A percentile compares a stretch with the other conserved stretches of the same genome.
These are phyloP conservation scores for Ectropis crepuscularia DNA, from an alignment of 2,888 invertebrate genomes.

Conservation along the genomic window DNA sequence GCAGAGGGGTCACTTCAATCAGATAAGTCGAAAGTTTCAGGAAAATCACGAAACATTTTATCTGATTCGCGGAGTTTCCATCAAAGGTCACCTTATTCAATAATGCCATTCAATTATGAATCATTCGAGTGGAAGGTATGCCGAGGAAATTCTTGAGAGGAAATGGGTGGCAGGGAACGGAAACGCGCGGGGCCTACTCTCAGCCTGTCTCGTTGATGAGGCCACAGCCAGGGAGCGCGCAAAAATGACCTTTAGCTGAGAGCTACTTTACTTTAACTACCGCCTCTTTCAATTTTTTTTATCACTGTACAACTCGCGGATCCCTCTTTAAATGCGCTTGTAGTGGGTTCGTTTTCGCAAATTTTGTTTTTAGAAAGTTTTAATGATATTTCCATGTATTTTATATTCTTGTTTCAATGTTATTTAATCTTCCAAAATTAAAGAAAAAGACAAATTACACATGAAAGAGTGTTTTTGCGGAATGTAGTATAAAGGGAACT, in stretches of 20 bases:
- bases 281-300: background rate
- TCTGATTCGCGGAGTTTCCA: constrained; percentile 25
- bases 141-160: constrained; percentile 58
- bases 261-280: constrained; percentile 19
- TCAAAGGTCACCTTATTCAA: constrained; percentile 38
- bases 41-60: constrained; percentile 29
- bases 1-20: constrained; percentile 12
- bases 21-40: constrained; percentile 10
- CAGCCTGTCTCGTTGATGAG: constrained; percentile 65
- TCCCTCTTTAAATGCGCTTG: too few relatives aligned
- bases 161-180: constrained; percentile 67
- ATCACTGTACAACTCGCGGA: background rate
- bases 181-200: constrained; percentile 68
- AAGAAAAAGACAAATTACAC: too few relatives aligned
- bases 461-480: too few relatives aligned
- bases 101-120: constrained; percentile 39
- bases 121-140: constrained; percentile 49
- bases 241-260: constrained; percentile 39
- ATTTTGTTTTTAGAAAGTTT: too few relatives aligned
- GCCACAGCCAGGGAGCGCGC: constrained; percentile 48
- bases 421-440: too few relatives aligned
- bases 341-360: too few relatives aligned
- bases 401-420: too few relatives aligned
- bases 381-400: too few relatives aligned
- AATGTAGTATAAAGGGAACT: too few relatives aligned